Evolutionary conservation across 92 coral and sea anemone species (phyloP).

Genomic region (Palythoa grandis): DNA sequence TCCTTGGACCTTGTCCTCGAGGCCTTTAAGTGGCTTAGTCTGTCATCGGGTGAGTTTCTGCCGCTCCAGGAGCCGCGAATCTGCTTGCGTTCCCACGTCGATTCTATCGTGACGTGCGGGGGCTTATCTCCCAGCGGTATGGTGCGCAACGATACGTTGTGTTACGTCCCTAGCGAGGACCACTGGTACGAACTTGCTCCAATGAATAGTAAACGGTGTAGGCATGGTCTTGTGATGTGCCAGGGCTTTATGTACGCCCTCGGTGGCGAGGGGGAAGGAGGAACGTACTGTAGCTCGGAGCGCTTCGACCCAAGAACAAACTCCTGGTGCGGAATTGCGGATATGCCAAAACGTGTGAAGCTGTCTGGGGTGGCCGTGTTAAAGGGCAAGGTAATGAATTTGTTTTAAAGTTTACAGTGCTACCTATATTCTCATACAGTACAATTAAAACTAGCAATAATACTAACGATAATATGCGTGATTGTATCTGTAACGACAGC

Average conservation of each 20-base stretch:
- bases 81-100: conserved; percentile 78
- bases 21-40: conserved; percentile 63
- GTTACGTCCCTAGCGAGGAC: conserved; percentile 72
- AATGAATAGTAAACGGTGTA: conserved; percentile 74
- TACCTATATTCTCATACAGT: neutral
- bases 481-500: no score
- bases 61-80: conserved; percentile 66
- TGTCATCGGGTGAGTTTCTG: conserved; percentile 44
- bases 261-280: conserved; percentile 85
- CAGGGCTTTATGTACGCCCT: conserved; percentile 77
- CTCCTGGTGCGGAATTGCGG: conserved; percentile 72
- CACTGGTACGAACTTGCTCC: conserved; percentile 80
- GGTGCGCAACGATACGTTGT: conserved; percentile 70
- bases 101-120: conserved; percentile 80
- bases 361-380: conserved; percentile 76
- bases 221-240: conserved; percentile 76
- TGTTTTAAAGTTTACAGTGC: neutral
- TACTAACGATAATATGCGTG: no score
- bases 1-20: conserved; percentile 74
- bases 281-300: conserved; percentile 68
- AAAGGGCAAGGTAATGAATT: conserved; percentile 38
- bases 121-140: conserved; percentile 75
- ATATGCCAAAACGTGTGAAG: conserved; percentile 69
- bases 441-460: neutral
- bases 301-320: conserved; percentile 83